These are phyloP conservation scores for Leucophenga varia DNA, from an alignment of 1,140 invertebrate genomes.

Conservation along the genomic window DNA sequence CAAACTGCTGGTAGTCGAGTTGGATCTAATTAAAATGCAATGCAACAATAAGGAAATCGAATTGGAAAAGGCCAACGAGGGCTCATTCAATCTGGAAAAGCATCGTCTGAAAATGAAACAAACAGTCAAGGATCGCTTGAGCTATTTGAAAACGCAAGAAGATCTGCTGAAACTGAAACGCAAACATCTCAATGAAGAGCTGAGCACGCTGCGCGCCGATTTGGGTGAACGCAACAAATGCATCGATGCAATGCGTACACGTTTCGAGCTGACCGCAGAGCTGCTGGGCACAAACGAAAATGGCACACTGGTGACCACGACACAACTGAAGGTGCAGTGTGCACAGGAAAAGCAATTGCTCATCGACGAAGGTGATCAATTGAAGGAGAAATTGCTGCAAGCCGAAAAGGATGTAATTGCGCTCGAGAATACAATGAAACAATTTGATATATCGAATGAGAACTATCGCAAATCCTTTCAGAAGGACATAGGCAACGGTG, in stretches of 20 bases:
- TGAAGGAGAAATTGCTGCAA: conserved; percentile 64
- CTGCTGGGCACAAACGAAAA: conserved; percentile 58
- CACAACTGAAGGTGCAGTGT: conserved; percentile 63
- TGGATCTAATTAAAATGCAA: conserved; percentile 60
- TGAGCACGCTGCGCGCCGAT: conserved; percentile 56
- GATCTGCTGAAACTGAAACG: conserved; percentile 59
- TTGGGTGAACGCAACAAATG: conserved; percentile 57
- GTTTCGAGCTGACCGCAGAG: conserved; percentile 23
- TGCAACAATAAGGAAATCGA: conserved; percentile 59
- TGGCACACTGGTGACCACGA: conserved; percentile 58
- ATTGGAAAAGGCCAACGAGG: conserved; percentile 57
- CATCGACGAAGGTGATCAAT: conserved; percentile 63
- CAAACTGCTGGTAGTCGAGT: conserved; percentile 62
- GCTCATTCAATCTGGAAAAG: conserved; percentile 61
- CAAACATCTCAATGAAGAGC: conserved; percentile 58
- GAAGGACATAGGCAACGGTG: conserved; percentile 49
- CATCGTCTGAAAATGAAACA: conserved; percentile 61
- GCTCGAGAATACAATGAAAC: conserved; percentile 67
- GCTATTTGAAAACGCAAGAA: conserved; percentile 60
- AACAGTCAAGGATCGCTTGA: conserved; percentile 61
- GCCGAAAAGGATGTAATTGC: conserved; percentile 66
- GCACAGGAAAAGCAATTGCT: conserved; percentile 64
- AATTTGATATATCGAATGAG: conserved; percentile 63
- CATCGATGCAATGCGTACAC: conserved; percentile 60
- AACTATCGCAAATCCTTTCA: conserved; percentile 60